phyloP scores from a whole-genome alignment of 1,140 invertebrate species.

The Mamestra configurata region DNA sequence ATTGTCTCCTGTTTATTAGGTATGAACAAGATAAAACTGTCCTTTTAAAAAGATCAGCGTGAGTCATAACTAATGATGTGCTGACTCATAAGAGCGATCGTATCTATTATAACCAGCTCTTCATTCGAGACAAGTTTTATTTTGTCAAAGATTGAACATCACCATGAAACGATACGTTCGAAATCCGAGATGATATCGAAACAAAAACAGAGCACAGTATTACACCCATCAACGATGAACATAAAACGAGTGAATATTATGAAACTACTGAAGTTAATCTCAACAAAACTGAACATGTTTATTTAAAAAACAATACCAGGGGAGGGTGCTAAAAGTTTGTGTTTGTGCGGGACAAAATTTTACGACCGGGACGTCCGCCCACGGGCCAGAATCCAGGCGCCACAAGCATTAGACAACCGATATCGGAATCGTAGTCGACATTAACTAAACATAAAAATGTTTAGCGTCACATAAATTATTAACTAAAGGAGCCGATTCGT shows the following conservation, averaged over 20 bases:
- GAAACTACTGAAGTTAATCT: slow-evolving; percentile 69
- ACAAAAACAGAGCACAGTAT: not conserved
- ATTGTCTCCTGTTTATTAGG: too few species aligned
- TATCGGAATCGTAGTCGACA: slow-evolving; percentile 80
- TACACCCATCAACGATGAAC: slow-evolving; percentile 6
- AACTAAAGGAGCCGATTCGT: slow-evolving; percentile 81
- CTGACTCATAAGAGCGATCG: not conserved
- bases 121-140: not conserved
- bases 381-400: slow-evolving; percentile 78
- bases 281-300: slow-evolving; percentile 74
- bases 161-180: not conserved
- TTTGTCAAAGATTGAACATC: not conserved
- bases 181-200: not conserved
- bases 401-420: slow-evolving; percentile 82
- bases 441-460: slow-evolving; percentile 86
- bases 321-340: slow-evolving; percentile 78
- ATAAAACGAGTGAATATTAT: slow-evolving; percentile 72
- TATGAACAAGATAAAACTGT: too few species aligned
- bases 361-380: slow-evolving; percentile 74
- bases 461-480: slow-evolving; percentile 86
- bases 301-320: slow-evolving; percentile 79
- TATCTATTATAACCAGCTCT: not conserved
- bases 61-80: not conserved
- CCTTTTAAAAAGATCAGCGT: not conserved
- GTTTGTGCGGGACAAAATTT: slow-evolving; percentile 82